Percentiles rank a stretch among this genome's conserved stretches.
phyloP scores from a whole-genome alignment of 2,113 vertebrate species.

The Peromyscus polionotus region DNA sequence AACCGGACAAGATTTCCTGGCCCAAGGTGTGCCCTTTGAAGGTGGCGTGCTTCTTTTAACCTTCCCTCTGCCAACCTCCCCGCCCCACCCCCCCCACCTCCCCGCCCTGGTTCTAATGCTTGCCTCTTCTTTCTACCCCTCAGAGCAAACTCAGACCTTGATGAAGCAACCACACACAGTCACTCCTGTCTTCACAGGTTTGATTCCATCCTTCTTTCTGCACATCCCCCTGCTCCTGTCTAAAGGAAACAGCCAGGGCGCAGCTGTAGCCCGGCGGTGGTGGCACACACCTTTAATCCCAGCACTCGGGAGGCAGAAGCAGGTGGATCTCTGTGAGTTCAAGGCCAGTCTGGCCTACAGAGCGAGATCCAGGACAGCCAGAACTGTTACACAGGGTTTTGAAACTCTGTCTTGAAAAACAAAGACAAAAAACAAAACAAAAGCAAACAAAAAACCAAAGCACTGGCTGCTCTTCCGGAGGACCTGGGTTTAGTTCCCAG shows the following conservation, averaged over 20 bases:
- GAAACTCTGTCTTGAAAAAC: not conserved
- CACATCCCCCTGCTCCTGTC: not conserved
- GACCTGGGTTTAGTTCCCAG: not conserved
- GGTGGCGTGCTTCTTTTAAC: not conserved
- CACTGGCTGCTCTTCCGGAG: not conserved
- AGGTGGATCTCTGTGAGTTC: not conserved
- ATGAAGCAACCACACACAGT: not conserved
- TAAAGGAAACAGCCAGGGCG: not conserved
- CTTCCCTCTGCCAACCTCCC: not conserved
- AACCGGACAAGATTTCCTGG: too few species aligned
- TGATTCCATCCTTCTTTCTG: not conserved
- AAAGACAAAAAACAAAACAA: too few species aligned
- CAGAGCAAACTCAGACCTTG: not conserved
- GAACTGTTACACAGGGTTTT: not conserved
- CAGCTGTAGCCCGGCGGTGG: not conserved
- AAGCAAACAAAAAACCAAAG: not conserved
- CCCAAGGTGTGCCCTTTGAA: not conserved
- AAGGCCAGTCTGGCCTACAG: not conserved
- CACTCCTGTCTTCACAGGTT: not conserved
- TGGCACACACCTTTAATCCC: not conserved
- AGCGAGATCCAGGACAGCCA: not conserved
- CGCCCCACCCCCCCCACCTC: too few species aligned
- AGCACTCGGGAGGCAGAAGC: not conserved
- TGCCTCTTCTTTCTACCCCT: not conserved
- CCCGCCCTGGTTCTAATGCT: not conserved